Evolutionary conservation across 2,888 invertebrate species (phyloP), one percentile per base, ranked within the genome.

Genomic region (Antitype chi): DNA sequence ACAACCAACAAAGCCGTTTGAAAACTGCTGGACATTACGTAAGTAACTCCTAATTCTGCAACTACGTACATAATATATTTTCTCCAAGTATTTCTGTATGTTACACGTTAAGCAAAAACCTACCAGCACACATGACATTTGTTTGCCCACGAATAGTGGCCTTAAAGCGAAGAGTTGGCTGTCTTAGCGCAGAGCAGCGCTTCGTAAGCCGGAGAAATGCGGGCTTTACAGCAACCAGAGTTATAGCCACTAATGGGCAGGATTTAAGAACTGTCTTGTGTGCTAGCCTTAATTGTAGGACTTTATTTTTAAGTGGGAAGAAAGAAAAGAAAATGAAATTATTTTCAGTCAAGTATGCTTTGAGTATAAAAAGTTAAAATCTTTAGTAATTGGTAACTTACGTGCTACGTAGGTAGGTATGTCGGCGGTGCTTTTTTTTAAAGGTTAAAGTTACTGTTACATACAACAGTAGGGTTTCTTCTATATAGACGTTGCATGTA

Each of bases 131-230:
- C 3, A 63, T 13, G 28, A 38, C 38, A 63, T 55, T 76, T 68
- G 60, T 66, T 72, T 67, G 47, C 59, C 60, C 4, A 60, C 43
- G 69, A 74, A 68, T 55, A 57, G 68, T 38, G 23, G 25, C 57
- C 49, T 60, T 49, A 69, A 74, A 70, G 59, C 68, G 49, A 20
- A 64, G 52, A 63, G 55, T 53, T 53, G 17, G 60, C n/a, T 38
- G 68, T 72, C 57, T 81, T 72, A 70, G 57, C 52, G 72, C 57
- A 66, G 64, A 63, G 59, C 67, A 75, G 59, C 67, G 67, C 49
- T 55, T 52, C n/a, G 28, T 84, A 75, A 85, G 72, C 70, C 59
- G 62, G 43, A 81, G 72, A 85, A 85, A 81, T 81, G 76, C 49
- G 67, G 81, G 72, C 69, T 82, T 74, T 73, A 73, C 49, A 80